Conservation (phyloP, 2,113 vertebrate species). For the Poecile atricapillus region DNA sequence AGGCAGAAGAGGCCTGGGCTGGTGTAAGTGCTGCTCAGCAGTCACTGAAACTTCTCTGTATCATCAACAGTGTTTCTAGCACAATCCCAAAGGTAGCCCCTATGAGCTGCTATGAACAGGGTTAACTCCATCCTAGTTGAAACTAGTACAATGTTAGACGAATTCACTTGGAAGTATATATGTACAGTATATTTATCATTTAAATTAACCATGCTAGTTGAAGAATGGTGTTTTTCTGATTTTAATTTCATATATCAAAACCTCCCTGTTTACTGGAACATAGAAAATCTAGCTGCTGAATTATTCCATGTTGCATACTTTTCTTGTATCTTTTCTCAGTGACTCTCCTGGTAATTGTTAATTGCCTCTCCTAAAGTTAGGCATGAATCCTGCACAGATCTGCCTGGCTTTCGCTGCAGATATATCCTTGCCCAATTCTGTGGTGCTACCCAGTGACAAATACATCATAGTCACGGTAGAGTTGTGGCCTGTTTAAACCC, state of each 20-base stretch:
- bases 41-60: not conserved
- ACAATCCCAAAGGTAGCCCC: not conserved
- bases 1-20: not conserved
- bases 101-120: not conserved
- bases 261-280: not conserved
- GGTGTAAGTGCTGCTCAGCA: fast-evolving
- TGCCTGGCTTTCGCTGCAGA: not conserved
- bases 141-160: not conserved
- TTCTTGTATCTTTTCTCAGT: not conserved
- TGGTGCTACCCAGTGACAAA: not conserved
- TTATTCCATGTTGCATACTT: not conserved
- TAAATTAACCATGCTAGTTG: not conserved
- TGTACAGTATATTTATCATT: not conserved
- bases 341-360: not conserved
- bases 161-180: not conserved
- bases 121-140: not conserved
- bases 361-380: not conserved
- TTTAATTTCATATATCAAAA: not conserved
- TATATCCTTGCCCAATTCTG: not conserved
- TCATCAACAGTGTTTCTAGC: not conserved
- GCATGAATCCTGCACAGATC: not conserved
- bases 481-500: not conserved
- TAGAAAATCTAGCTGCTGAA: not conserved
- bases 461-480: not conserved
- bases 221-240: not conserved